phyloP scores from a whole-genome alignment of 2,797 vertebrate genomes.

The Iguana delicatissima region DNA sequence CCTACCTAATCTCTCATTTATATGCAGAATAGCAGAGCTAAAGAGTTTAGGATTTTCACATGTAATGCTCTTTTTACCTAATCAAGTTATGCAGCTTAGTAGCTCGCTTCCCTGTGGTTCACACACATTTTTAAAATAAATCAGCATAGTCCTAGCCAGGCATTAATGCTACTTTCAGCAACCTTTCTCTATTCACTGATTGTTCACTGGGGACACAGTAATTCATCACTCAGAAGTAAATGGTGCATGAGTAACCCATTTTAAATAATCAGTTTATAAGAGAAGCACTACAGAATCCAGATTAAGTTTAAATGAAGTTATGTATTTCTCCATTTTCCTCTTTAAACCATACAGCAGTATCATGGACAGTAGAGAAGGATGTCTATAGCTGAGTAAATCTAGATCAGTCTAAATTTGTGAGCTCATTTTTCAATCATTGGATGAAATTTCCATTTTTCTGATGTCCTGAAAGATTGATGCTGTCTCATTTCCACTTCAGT shows the following conservation, averaged over 20 bases:
- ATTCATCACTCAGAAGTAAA: constrained; percentile 68
- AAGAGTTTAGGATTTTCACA: constrained; percentile 88
- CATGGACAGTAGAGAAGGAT: not conserved
- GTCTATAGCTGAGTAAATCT: constrained; percentile 25
- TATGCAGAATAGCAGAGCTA: constrained; percentile 88
- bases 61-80: constrained; percentile 83
- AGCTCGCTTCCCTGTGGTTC: constrained; percentile 58
- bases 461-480: not conserved
- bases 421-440: constrained; percentile 9
- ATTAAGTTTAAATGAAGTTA: constrained; percentile 60
- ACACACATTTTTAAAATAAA: constrained; percentile 41
- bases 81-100: constrained; percentile 69
- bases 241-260: constrained; percentile 48
- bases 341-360: constrained; percentile 40
- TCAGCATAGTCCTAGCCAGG: constrained; percentile 42
- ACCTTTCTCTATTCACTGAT: constrained; percentile 53
- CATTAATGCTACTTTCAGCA: constrained; percentile 54
- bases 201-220: constrained; percentile 52
- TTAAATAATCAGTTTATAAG: constrained; percentile 63
- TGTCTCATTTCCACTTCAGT: not conserved
- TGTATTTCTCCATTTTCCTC: constrained; percentile 45
- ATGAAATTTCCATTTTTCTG: constrained; percentile 24
- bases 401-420: constrained; percentile 3
- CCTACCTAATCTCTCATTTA: constrained; percentile 91
- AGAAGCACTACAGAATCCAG: constrained; percentile 53